Evolutionary conservation across 2,113 vertebrate species (phyloP).

Genomic region (Oxyruncus cristatus): DNA sequence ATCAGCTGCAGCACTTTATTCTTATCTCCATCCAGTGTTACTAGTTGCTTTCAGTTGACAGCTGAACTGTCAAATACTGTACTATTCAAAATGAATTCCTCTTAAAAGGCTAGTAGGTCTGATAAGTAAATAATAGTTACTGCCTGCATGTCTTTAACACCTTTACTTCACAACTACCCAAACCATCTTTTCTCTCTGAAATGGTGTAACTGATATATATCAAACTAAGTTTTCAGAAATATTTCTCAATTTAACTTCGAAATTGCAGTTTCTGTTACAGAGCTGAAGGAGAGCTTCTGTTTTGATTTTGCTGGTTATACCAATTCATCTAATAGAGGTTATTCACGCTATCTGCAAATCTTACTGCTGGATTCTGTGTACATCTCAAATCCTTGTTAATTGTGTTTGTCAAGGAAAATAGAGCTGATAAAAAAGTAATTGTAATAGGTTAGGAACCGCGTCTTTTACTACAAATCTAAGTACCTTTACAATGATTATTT

Average conservation of each 20-base stretch:
- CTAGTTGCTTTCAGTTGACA: background rate
- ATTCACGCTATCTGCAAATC: background rate
- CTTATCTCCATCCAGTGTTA: background rate
- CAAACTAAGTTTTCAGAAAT: background rate
- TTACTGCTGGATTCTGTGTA: background rate
- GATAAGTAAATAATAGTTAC: background rate
- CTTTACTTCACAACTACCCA: background rate
- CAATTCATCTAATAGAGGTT: background rate
- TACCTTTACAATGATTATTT: background rate
- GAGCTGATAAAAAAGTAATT: background rate
- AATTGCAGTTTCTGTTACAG: background rate
- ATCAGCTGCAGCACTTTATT: background rate
- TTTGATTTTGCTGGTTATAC: background rate
- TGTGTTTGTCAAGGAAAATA: background rate
- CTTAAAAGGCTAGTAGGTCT: constrained; percentile 5
- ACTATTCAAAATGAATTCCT: background rate
- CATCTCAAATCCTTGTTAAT: background rate
- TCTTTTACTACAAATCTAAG: background rate
- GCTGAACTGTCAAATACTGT: background rate
- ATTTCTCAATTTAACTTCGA: background rate
- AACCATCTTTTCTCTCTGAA: background rate
- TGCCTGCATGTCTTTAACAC: background rate
- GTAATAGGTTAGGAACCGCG: background rate
- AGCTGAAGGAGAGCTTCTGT: background rate
- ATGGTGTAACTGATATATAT: background rate